phyloP scores from a whole-genome alignment of 2,888 invertebrate genomes.

The Disparrhopalites patrizii region DNA sequence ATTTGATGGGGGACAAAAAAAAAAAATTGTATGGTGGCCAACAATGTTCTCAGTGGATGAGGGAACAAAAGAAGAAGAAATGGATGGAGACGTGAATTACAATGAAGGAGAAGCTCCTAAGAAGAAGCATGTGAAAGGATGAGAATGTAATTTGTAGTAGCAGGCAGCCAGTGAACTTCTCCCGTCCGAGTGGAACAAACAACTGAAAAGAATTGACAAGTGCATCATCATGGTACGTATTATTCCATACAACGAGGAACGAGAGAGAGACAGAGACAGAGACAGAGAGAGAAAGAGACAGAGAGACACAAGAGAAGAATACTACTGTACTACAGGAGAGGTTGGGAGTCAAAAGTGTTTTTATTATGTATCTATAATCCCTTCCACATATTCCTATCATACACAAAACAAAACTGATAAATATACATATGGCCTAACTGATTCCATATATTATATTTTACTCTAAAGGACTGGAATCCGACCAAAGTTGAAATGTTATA shows the following conservation, averaged over 20 bases:
- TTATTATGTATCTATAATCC: no score
- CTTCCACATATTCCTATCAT: no score
- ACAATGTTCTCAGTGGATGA: no score
- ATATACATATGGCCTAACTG: no score
- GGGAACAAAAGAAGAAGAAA: no score
- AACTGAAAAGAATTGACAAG: slow-evolving; percentile 8
- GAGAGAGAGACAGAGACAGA: background rate
- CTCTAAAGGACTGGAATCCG: slow-evolving; percentile 11
- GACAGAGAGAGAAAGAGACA: background rate
- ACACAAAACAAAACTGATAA: no score
- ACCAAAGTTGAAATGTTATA: slow-evolving; percentile 7
- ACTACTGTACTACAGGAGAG: no score
- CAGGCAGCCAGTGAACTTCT: background rate
- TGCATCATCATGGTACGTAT: background rate
- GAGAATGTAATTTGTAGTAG: background rate
- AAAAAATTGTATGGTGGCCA: no score
- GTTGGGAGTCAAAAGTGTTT: no score
- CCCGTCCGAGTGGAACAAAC: slow-evolving; percentile 13
- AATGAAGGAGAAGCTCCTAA: background rate
- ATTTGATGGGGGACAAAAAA: no score
- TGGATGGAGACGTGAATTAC: background rate
- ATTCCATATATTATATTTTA: no score
- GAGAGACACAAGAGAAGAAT: no score
- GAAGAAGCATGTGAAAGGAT: slow-evolving; percentile 2
- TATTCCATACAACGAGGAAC: background rate